These are phyloP conservation scores for Dendrolimus pini DNA, from an alignment of 2,888 invertebrate species.

Conservation along the genomic window DNA sequence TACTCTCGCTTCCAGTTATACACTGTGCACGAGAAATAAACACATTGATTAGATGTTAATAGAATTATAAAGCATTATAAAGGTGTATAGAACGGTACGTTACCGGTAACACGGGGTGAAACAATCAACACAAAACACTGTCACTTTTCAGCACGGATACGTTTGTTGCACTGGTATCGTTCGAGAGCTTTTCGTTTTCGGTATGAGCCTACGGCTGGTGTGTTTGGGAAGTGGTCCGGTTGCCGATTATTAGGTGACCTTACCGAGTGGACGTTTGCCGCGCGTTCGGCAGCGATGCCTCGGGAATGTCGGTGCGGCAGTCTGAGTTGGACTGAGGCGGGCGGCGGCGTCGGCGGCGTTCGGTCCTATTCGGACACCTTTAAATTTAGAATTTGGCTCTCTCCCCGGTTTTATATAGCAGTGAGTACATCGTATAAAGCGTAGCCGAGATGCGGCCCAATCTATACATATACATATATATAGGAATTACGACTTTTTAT, in stretches of 20 bases:
- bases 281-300: constrained; percentile 57
- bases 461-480: constrained; percentile 42
- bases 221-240: constrained; percentile 22
- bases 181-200: constrained; percentile 30
- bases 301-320: constrained; percentile 67
- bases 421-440: constrained; percentile 76
- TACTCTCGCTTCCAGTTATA: constrained; percentile 47
- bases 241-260: constrained; percentile 50
- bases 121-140: constrained; percentile 60
- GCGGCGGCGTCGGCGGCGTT: constrained; percentile 67
- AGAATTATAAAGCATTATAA: constrained; percentile 12
- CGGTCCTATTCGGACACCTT: constrained; percentile 66
- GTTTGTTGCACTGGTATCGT: constrained; percentile 42
- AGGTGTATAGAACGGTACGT: constrained; percentile 22
- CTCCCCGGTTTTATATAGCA: constrained; percentile 78
- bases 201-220: background rate
- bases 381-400: constrained; percentile 81
- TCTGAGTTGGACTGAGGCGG: constrained; percentile 69
- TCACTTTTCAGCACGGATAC: constrained; percentile 52
- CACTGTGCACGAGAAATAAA: background rate
- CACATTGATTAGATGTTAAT: constrained; percentile 32
- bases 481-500: constrained; percentile 73
- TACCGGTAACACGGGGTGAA: constrained; percentile 60
- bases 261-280: constrained; percentile 55
- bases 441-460: constrained; percentile 70